Percentiles rank a stretch among this genome's conserved stretches.
Evolutionary conservation across 2,797 vertebrate species (phyloP).

Genomic region (Bradypodion pumilum): DNA sequence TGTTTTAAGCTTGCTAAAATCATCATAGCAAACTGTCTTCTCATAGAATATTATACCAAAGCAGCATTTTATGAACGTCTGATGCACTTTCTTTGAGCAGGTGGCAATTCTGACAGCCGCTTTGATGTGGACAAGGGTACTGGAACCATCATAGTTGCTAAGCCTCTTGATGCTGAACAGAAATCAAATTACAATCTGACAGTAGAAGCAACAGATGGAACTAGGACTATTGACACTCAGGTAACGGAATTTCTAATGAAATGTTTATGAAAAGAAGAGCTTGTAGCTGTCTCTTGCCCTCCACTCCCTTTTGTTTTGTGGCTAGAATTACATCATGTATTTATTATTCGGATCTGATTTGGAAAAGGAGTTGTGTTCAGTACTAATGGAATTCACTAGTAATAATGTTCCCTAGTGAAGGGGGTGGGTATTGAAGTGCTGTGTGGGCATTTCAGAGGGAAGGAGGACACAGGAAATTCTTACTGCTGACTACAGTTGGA

Average conservation of each 20-base stretch:
- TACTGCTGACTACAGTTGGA: no score
- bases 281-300: slow-evolving; percentile 3
- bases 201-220: slow-evolving; percentile 96
- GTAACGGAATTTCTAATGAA: slow-evolving; percentile 82
- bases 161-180: slow-evolving; percentile 92
- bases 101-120: slow-evolving; percentile 96
- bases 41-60: slow-evolving; percentile 10
- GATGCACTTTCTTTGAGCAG: slow-evolving; percentile 79
- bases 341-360: slow-evolving; percentile 5
- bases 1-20: slow-evolving; percentile 45
- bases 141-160: slow-evolving; percentile 93
- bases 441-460: no score
- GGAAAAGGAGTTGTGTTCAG: slow-evolving; percentile 2
- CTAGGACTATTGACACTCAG: slow-evolving; percentile 91
- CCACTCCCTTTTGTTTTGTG: rapidly evolving
- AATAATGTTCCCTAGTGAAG: not conserved
- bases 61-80: slow-evolving; percentile 65
- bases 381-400: not conserved
- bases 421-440: not conserved
- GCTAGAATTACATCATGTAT: slow-evolving; percentile 5
- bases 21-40: slow-evolving; percentile 48
- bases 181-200: slow-evolving; percentile 98
- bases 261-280: slow-evolving; percentile 28
- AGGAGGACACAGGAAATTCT: no score
- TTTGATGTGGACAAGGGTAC: slow-evolving; percentile 98